A percentile compares a stretch with the other conserved stretches of the same genome.
Evolutionary conservation across 2,888 invertebrate genomes (phyloP).

Genomic region (Pyrocoelia pectoralis): DNA sequence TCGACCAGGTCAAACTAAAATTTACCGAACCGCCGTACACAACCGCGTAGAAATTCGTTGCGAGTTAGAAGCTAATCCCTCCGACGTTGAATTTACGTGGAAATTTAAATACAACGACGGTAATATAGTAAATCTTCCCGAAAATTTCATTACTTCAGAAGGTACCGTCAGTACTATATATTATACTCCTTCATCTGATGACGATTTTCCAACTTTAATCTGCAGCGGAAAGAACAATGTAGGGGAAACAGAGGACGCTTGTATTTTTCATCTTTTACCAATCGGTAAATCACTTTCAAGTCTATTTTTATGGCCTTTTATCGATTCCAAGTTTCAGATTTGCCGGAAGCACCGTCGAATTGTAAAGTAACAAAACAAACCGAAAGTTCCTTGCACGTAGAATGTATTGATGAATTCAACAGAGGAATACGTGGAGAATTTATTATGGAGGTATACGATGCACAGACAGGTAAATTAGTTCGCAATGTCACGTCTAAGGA

Average conservation of each 20-base stretch:
- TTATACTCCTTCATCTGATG: constrained; percentile 70
- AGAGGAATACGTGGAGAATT: constrained; percentile 74
- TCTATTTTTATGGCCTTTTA: background rate
- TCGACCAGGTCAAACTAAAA: constrained; percentile 67
- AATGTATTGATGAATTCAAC: constrained; percentile 74
- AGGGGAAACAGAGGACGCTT: constrained; percentile 70
- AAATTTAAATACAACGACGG: constrained; percentile 71
- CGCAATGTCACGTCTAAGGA: constrained; percentile 61
- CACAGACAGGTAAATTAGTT: constrained; percentile 58
- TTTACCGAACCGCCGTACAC: constrained; percentile 72
- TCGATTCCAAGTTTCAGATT: constrained; percentile 60
- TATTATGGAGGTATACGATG: constrained; percentile 68
- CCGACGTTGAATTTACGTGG: constrained; percentile 68
- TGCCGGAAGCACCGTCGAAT: constrained; percentile 72
- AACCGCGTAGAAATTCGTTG: constrained; percentile 69
- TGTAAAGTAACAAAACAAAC: constrained; percentile 74
- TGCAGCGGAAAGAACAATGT: constrained; percentile 74
- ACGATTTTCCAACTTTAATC: constrained; percentile 71
- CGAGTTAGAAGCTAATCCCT: constrained; percentile 59
- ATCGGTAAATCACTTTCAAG: constrained; percentile 61
- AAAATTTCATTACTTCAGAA: constrained; percentile 64
- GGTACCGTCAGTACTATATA: constrained; percentile 67
- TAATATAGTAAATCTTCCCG: constrained; percentile 69
- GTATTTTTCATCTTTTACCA: constrained; percentile 71
- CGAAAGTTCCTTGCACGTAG: constrained; percentile 69